Evolutionary conservation across 2,113 vertebrate species (phyloP).

Genomic region (Mustela nigripes): DNA sequence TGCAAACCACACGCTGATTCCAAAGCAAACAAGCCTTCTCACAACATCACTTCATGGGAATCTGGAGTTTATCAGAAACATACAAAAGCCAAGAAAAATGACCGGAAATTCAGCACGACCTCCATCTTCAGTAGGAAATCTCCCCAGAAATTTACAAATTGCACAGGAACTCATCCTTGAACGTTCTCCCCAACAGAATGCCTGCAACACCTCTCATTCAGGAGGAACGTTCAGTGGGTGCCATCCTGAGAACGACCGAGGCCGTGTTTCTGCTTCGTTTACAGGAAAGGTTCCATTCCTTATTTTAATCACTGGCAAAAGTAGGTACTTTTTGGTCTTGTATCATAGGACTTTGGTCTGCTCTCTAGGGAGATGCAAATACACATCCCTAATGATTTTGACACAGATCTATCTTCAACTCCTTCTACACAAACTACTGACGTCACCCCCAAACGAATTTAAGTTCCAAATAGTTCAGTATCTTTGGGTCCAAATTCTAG

Average conservation of each 20-base stretch:
- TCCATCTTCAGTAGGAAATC: background rate
- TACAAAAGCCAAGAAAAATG: slow-evolving; percentile 8
- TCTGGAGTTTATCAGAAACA: background rate
- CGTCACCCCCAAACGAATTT: background rate
- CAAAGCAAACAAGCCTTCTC: slow-evolving; percentile 19
- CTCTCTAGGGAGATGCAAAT: background rate
- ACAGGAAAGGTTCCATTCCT: background rate
- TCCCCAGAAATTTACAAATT: background rate
- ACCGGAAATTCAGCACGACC: background rate
- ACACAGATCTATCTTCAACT: background rate
- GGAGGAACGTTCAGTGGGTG: background rate
- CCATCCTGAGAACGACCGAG: background rate
- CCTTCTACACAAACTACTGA: background rate
- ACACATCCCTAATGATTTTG: background rate
- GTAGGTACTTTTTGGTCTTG: background rate
- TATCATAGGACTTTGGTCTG: background rate
- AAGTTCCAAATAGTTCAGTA: background rate
- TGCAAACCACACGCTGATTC: background rate
- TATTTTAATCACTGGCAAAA: background rate
- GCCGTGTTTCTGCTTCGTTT: background rate
- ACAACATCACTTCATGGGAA: background rate
- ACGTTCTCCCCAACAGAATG: background rate
- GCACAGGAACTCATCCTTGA: background rate
- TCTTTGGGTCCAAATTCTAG: background rate
- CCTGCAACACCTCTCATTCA: accelerated